Percentiles rank a stretch among this genome's conserved stretches.
Evolutionary conservation across 1,140 invertebrate genomes (phyloP).

Genomic region (Cydia amplana): DNA sequence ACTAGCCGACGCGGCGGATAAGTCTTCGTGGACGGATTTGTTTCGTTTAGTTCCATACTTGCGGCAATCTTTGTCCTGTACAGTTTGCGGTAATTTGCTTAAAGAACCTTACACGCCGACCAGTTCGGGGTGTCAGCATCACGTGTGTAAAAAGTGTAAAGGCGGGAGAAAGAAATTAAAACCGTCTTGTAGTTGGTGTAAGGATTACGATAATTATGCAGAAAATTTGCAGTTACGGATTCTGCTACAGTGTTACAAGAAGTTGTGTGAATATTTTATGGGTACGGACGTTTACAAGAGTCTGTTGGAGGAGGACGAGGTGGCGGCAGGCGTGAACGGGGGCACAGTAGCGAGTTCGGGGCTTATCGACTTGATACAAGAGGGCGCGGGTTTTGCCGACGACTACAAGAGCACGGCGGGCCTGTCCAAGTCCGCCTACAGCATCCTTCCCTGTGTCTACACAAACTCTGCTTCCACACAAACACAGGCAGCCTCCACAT

Average conservation of each 20-base stretch:
- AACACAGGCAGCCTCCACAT: slow-evolving; percentile 78
- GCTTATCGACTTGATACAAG: slow-evolving; percentile 87
- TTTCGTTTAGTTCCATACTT: slow-evolving; percentile 91
- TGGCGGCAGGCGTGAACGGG: slow-evolving; percentile 69
- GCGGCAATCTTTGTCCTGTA: slow-evolving; percentile 92
- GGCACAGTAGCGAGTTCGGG: slow-evolving; percentile 80
- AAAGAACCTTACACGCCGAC: slow-evolving; percentile 90
- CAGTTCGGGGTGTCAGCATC: slow-evolving; percentile 91
- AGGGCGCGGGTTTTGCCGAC: slow-evolving; percentile 89
- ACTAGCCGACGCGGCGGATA: slow-evolving; percentile 81
- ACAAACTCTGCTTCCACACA: slow-evolving; percentile 85
- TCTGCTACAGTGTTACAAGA: slow-evolving; percentile 92
- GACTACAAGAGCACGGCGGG: slow-evolving; percentile 86
- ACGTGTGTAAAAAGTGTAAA: slow-evolving; percentile 90
- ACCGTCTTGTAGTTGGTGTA: slow-evolving; percentile 91
- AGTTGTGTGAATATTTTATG: slow-evolving; percentile 90
- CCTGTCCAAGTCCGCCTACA: slow-evolving; percentile 85
- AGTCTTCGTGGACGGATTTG: slow-evolving; percentile 89
- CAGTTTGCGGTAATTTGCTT: slow-evolving; percentile 91
- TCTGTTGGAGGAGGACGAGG: slow-evolving; percentile 80
- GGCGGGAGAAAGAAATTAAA: slow-evolving; percentile 91
- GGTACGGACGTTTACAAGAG: slow-evolving; percentile 85
- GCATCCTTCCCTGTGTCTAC: slow-evolving; percentile 86
- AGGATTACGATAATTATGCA: slow-evolving; percentile 89
- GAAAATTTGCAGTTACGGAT: slow-evolving; percentile 91